Base-by-base conservation (phyloP, 2,113 vertebrate genomes). In the Sarotherodon lohbergeri region DNA sequence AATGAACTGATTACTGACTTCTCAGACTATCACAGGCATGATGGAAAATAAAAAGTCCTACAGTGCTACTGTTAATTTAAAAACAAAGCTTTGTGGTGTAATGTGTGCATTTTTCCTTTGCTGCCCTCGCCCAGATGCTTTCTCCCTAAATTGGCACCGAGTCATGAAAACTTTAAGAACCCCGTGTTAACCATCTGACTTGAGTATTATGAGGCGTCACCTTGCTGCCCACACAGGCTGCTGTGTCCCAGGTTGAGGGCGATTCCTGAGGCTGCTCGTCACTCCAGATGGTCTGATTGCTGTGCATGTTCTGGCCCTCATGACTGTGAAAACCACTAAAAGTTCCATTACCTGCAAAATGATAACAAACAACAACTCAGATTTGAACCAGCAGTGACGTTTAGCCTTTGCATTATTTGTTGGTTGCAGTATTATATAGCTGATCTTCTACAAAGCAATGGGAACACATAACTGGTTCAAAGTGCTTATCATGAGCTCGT, bases 181-280 rank as follows among this genome's bases (percentile, higher is more conserved):
- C 46, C 73, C 1, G 4, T 16, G 2, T 78, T 52, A 78, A 34
- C 46, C 27, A 34, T 50, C 73, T 34, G 73, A 52, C 41, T 46
- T 1, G 1, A 24, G 46, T 3, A 43, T 63, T 27, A 5, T 16
- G 80, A 41, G 52, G 54, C 0, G 46, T 95, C 85, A 97, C 97
- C 96, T 97, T 97, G 95, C 94, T 96, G 89, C 95, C 96, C 57
- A 97, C 94, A 71, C 95, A 96, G 85, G 95, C 92, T 17, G 94
- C 92, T 7, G 95, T 91, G 83, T 96, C 96, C 97, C 97, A 97
- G 80, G 95, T 66, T 1, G 94, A 90, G 24, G 96, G 92, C 0
- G 91, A 78, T 29, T 96, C 95, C 80, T 95, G 96, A 29, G 93
- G 63, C 46, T 90, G 90, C n/a, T 96, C 96, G 82, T 97, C 96